Percentiles rank a stretch among this genome's conserved stretches.
Evolutionary conservation across 2,113 vertebrate species (phyloP).

Genomic region (Galbula dea): DNA sequence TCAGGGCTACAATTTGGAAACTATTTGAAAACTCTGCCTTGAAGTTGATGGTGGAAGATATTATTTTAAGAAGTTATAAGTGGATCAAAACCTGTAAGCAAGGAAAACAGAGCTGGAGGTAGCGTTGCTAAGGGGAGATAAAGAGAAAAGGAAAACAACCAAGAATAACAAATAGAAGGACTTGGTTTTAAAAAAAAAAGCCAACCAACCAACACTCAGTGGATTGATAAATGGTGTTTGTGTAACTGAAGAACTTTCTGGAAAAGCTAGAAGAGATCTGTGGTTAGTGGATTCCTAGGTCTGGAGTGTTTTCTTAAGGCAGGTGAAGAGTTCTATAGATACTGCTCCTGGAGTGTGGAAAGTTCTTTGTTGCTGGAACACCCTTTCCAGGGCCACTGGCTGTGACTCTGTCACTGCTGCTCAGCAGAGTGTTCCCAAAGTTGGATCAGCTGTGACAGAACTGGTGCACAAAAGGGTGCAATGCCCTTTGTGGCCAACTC

Average conservation of each 20-base stretch:
- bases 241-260: not conserved
- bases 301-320: not conserved
- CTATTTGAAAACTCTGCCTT: not conserved
- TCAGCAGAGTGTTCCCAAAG: not conserved
- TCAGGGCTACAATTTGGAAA: not conserved
- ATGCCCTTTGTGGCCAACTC: not conserved
- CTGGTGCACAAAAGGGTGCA: rapidly evolving
- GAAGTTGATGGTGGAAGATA: not conserved
- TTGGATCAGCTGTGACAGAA: not conserved
- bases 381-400: not conserved
- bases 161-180: conserved; percentile 35
- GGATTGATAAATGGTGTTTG: not conserved
- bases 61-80: not conserved
- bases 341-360: not conserved
- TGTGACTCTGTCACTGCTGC: not conserved
- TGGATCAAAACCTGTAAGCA: not conserved
- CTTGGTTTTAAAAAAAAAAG: not conserved
- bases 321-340: not conserved
- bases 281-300: not conserved
- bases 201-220: not conserved
- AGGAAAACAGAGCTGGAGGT: conserved; percentile 18
- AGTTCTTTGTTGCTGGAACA: not conserved
- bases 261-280: not conserved
- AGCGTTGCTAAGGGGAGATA: not conserved
- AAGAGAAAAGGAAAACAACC: conserved; percentile 21